These are phyloP conservation scores for Araneus ventricosus DNA, from an alignment of 1,140 invertebrate species.

Conservation along the genomic window DNA sequence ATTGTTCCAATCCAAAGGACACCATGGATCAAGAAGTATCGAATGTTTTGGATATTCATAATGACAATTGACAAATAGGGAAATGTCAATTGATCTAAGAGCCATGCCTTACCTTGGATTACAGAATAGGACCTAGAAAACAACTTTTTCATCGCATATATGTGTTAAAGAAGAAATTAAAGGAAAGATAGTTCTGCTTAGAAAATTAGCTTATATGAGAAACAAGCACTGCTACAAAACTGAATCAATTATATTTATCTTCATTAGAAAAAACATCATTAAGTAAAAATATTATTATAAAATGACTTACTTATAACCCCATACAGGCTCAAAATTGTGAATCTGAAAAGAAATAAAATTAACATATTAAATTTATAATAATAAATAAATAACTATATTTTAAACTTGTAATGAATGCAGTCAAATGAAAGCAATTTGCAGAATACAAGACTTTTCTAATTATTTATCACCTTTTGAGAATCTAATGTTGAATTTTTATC, in stretches of 20 bases:
- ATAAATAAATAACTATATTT: neutral
- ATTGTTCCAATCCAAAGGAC: conserved; percentile 30
- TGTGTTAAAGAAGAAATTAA: neutral
- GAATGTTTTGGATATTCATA: conserved; percentile 13
- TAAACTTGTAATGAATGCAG: too few species aligned
- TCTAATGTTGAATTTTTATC: too few species aligned
- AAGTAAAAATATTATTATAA: neutral
- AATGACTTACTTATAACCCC: conserved; percentile 88
- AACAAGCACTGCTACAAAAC: neutral
- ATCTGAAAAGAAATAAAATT: conserved; percentile 80
- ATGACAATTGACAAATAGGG: conserved; percentile 13
- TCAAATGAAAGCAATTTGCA: too few species aligned
- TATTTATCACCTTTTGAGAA: too few species aligned
- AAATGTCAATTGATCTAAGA: conserved; percentile 21
- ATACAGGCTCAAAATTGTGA: conserved; percentile 97
- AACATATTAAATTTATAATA: neutral
- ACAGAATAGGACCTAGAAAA: conserved; percentile 43
- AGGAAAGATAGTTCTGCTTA: neutral
- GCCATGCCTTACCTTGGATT: conserved; percentile 22
- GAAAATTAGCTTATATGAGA: neutral
- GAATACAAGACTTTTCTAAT: too few species aligned
- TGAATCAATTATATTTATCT: neutral
- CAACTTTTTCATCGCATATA: conserved; percentile 35
- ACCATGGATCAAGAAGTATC: conserved; percentile 14
- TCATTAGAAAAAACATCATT: neutral